Evolutionary conservation across 2,888 invertebrate species (phyloP).

Genomic region (Shargacucullia verbasci): DNA sequence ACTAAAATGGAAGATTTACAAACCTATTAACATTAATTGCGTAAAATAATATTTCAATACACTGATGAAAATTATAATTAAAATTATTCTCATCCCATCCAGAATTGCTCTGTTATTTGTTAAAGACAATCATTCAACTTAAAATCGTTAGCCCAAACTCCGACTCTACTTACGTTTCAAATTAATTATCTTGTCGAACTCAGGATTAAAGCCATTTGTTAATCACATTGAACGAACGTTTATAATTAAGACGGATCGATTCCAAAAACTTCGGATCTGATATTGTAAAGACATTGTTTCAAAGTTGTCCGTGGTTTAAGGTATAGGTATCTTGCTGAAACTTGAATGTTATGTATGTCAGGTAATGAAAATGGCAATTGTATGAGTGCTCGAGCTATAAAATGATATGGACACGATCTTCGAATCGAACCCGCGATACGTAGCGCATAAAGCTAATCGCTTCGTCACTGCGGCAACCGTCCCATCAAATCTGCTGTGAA

Average conservation of each 20-base stretch:
- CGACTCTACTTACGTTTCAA: slow-evolving; percentile 48
- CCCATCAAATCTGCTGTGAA: too few relatives aligned
- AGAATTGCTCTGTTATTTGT: slow-evolving; percentile 40
- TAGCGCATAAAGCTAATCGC: too few relatives aligned
- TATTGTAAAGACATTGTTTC: slow-evolving; percentile 44
- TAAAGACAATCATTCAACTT: slow-evolving; percentile 53
- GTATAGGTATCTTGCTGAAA: slow-evolving; percentile 11
- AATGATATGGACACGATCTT: too few relatives aligned
- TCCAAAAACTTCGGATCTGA: slow-evolving; percentile 45
- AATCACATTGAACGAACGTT: slow-evolving; percentile 55
- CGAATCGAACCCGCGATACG: too few relatives aligned
- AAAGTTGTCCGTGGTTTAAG: slow-evolving; percentile 22
- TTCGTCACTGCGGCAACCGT: too few relatives aligned
- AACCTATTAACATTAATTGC: neutral
- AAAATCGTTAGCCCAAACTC: slow-evolving; percentile 46
- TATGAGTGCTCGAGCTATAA: neutral
- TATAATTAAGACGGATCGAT: slow-evolving; percentile 57
- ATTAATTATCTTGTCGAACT: slow-evolving; percentile 60
- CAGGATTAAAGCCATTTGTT: slow-evolving; percentile 57
- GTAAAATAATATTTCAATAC: neutral
- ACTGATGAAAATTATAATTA: slow-evolving; percentile 6
- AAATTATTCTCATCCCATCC: slow-evolving; percentile 3
- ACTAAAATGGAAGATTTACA: too few relatives aligned
- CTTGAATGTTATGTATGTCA: slow-evolving; percentile 20
- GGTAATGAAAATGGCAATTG: slow-evolving; percentile 5